Percentiles rank a stretch among this genome's conserved stretches.
Conservation (phyloP, 2,888 invertebrate genomes). For the Lapara coniferarum region DNA sequence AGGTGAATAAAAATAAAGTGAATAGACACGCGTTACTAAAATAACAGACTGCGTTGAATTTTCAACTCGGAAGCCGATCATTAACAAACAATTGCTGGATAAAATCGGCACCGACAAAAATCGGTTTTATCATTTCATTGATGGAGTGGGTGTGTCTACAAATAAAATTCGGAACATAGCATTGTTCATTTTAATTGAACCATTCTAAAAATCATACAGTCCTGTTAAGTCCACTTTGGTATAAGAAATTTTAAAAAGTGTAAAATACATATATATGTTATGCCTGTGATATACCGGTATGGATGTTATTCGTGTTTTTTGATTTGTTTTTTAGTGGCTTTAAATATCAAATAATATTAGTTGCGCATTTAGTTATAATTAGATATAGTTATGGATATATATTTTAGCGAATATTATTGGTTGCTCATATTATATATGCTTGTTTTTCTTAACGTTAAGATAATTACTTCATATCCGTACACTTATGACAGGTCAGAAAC, state of each 20-base stretch:
- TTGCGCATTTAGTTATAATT: not conserved
- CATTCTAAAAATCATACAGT: conserved; percentile 3
- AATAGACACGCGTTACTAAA: no score
- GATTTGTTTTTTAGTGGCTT: conserved; percentile 1
- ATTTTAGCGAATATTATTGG: not conserved
- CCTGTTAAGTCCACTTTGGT: conserved; percentile 10
- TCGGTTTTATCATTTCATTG: no score
- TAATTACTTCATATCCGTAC: not conserved
- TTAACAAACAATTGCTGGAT: no score
- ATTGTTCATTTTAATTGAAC: not conserved
- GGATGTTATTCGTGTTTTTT: conserved; percentile 29
- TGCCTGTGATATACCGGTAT: conserved; percentile 31
- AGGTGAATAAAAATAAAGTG: no score
- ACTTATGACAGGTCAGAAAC: not conserved
- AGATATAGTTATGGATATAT: conserved; percentile 4
- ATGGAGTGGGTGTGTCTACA: not conserved
- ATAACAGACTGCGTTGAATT: no score
- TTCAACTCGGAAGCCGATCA: no score
- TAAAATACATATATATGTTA: conserved; percentile 24
- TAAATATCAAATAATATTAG: not conserved
- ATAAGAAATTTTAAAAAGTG: conserved; percentile 19
- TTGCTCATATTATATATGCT: not conserved
- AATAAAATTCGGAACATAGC: conserved; percentile 6
- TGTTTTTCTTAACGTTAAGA: not conserved
- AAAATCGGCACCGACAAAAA: no score